Evolutionary conservation across 2,888 invertebrate genomes (phyloP).

Genomic region (Cantharis lateralis): DNA sequence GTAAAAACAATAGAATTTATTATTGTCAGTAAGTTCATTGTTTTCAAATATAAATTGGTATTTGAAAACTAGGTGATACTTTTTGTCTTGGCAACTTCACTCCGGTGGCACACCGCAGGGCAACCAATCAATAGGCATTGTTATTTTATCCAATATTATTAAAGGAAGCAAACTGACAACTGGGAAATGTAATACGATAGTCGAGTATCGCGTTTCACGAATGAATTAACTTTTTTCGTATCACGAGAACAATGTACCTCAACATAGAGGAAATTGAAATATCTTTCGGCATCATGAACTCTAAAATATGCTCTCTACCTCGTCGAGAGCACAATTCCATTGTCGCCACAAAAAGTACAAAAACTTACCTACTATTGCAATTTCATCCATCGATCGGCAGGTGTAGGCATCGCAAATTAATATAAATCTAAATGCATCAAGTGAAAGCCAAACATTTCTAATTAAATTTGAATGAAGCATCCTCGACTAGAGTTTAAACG

Average conservation of each 20-base stretch:
- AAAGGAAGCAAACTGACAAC: constrained; percentile 44
- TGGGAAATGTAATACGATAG: constrained; percentile 41
- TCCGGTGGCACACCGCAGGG: constrained; percentile 16
- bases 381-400: background rate
- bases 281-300: constrained; percentile 38
- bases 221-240: constrained; percentile 44
- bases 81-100: constrained; percentile 1
- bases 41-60: constrained; percentile 17
- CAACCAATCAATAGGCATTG: constrained; percentile 37
- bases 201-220: constrained; percentile 44
- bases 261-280: constrained; percentile 40
- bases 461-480: constrained; percentile 24
- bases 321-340: constrained; percentile 1
- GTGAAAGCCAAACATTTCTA: constrained; percentile 8
- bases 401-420: background rate
- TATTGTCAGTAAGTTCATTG: constrained; percentile 15
- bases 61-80: constrained; percentile 9
- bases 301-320: constrained; percentile 26
- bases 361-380: background rate
- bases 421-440: constrained; percentile 1
- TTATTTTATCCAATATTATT: constrained; percentile 41
- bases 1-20: constrained; percentile 4
- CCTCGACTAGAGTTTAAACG: constrained; percentile 21
- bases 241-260: constrained; percentile 26
- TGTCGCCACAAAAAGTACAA: background rate